Evolutionary conservation across 2,888 invertebrate genomes (phyloP).

Genomic region (Leucophora obtusa): DNA sequence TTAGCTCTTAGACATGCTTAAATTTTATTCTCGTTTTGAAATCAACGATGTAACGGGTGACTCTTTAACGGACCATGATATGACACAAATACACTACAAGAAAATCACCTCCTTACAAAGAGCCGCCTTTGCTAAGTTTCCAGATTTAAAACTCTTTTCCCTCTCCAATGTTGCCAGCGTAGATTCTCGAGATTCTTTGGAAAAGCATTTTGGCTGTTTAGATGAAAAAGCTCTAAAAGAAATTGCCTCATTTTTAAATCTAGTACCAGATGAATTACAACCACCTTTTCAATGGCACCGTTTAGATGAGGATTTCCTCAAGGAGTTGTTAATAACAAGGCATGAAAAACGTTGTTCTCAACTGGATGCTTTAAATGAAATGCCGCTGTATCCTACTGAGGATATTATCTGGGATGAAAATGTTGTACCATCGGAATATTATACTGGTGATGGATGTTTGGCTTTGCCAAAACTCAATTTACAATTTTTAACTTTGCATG

Average conservation of each 20-base stretch:
- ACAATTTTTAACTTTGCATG: constrained; percentile 98
- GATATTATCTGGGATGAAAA: constrained; percentile 99
- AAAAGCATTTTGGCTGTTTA: constrained; percentile 88
- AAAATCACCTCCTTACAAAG: constrained; percentile 95
- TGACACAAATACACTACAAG: constrained; percentile 95
- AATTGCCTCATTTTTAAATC: constrained; percentile 91
- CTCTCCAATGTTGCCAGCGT: constrained; percentile 96
- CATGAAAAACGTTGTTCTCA: constrained; percentile 95
- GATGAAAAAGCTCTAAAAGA: constrained; percentile 89
- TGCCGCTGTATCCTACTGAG: constrained; percentile 99
- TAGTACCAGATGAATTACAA: constrained; percentile 88
- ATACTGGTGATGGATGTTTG: constrained; percentile 95
- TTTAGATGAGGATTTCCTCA: constrained; percentile 88
- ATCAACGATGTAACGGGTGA: constrained; percentile 98
- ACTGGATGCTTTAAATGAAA: constrained; percentile 95
- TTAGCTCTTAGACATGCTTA: constrained; percentile 95
- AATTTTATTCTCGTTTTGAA: constrained; percentile 98
- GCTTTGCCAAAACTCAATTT: constrained; percentile 98
- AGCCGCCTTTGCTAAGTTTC: constrained; percentile 95
- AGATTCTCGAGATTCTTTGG: constrained; percentile 87
- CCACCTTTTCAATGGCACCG: constrained; percentile 85
- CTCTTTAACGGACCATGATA: constrained; percentile 94
- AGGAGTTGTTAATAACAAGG: constrained; percentile 90
- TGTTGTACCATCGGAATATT: constrained; percentile 98
- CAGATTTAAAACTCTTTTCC: constrained; percentile 90